phyloP scores from a whole-genome alignment of 2,113 vertebrate genomes.

The Triplophysa rosa region DNA sequence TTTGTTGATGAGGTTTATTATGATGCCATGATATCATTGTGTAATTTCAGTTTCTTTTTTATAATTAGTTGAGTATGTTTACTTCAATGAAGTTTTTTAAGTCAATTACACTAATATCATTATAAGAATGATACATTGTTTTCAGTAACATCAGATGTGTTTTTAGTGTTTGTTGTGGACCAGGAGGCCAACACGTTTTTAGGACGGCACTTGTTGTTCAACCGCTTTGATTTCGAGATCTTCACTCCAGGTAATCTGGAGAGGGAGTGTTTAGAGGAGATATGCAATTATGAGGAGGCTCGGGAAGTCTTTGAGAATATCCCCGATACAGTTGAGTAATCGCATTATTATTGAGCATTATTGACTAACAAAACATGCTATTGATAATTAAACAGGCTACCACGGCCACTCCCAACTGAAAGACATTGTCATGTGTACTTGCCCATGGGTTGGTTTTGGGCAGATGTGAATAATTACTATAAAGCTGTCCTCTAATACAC shows the following conservation, averaged over 20 bases:
- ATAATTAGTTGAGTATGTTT: neutral
- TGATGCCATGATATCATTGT: neutral
- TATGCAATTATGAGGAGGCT: constrained; percentile 92
- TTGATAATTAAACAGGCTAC: neutral
- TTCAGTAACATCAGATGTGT: neutral
- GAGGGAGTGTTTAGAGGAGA: constrained; percentile 90
- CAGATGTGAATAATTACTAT: neutral
- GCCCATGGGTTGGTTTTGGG: constrained; percentile 26
- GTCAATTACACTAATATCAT: too few relatives aligned
- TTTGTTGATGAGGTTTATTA: neutral
- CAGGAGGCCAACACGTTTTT: constrained; percentile 85
- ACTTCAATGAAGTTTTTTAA: too few relatives aligned
- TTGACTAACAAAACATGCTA: neutral
- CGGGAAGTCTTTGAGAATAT: constrained; percentile 89
- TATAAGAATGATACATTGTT: neutral
- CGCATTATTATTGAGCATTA: neutral
- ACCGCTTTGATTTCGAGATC: constrained; percentile 92
- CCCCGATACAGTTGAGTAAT: constrained; percentile 79
- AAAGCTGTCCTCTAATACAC: neutral
- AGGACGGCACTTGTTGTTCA: constrained; percentile 84
- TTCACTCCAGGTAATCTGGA: constrained; percentile 87
- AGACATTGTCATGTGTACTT: neutral
- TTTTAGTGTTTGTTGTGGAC: constrained; percentile 83
- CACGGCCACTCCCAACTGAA: constrained; percentile 6
- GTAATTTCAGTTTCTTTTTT: too few relatives aligned